A percentile compares a stretch with the other conserved stretches of the same genome.
Conservation (phyloP, 2,113 vertebrate species). For the Alethe castanea region DNA sequence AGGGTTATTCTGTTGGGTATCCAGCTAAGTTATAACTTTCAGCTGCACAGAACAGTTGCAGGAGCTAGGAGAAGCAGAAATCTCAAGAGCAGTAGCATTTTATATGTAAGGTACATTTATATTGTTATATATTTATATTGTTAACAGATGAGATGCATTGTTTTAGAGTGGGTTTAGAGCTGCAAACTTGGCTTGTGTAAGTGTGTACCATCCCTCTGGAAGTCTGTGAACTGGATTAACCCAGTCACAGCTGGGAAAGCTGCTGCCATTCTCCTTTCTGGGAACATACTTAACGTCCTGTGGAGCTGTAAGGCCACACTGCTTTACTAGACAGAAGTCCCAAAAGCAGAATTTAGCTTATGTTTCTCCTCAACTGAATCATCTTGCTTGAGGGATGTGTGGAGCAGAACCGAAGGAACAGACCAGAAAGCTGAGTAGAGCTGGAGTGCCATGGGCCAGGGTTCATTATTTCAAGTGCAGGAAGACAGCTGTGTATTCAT, state of each 20-base stretch:
- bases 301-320: neutral
- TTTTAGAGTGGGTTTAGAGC: neutral
- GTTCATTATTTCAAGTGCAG: neutral
- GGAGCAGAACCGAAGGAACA: neutral
- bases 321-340: neutral
- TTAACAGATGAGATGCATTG: neutral
- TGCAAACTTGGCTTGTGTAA: neutral
- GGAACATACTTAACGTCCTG: fast-evolving
- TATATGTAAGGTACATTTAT: neutral
- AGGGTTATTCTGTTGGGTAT: neutral
- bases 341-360: neutral
- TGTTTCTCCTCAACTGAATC: neutral
- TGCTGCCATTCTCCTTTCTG: neutral
- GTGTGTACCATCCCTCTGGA: neutral
- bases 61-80: neutral
- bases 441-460: neutral
- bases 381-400: neutral
- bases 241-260: neutral
- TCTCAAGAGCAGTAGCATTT: neutral
- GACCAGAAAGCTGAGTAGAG: neutral
- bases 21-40: neutral
- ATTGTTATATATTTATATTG: neutral
- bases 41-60: neutral
- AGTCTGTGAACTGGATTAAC: neutral
- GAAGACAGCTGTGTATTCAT: fast-evolving